phyloP scores from a whole-genome alignment of 64 coral and sea anemone genomes.

The Orbicella faveolata region DNA sequence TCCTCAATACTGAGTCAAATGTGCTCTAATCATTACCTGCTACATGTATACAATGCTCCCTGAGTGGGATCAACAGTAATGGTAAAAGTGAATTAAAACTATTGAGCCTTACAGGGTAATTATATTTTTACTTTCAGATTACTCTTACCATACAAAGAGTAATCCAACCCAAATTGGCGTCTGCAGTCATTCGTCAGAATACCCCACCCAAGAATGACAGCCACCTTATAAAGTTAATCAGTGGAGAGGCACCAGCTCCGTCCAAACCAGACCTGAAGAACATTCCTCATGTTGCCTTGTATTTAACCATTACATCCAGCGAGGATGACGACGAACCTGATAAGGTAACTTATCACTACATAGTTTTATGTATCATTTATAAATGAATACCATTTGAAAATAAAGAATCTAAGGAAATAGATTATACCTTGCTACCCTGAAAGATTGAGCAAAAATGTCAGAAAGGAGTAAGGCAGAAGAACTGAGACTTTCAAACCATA shows the following conservation, averaged over 20 bases:
- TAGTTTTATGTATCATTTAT: too few species aligned
- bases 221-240: constrained; percentile 85
- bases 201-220: constrained; percentile 67
- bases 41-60: too few species aligned
- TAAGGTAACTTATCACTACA: constrained; percentile 29
- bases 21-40: too few species aligned
- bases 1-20: too few species aligned
- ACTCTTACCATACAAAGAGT: constrained; percentile 80
- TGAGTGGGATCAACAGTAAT: too few species aligned
- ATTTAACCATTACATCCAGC: constrained; percentile 78
- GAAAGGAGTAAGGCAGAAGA: too few species aligned
- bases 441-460: too few species aligned
- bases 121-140: constrained; percentile 58
- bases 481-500: too few species aligned
- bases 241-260: constrained; percentile 56
- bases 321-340: constrained; percentile 69
- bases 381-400: too few species aligned
- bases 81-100: background rate
- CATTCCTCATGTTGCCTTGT: constrained; percentile 71
- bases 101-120: background rate
- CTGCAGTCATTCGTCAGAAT: constrained; percentile 47
- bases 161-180: constrained; percentile 40
- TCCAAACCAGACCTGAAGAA: constrained; percentile 62
- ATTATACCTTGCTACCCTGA: too few species aligned
- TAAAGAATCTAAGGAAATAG: too few species aligned